Evolutionary conservation across 2,113 vertebrate species (phyloP).

Genomic region (Xenopus laevis): DNA sequence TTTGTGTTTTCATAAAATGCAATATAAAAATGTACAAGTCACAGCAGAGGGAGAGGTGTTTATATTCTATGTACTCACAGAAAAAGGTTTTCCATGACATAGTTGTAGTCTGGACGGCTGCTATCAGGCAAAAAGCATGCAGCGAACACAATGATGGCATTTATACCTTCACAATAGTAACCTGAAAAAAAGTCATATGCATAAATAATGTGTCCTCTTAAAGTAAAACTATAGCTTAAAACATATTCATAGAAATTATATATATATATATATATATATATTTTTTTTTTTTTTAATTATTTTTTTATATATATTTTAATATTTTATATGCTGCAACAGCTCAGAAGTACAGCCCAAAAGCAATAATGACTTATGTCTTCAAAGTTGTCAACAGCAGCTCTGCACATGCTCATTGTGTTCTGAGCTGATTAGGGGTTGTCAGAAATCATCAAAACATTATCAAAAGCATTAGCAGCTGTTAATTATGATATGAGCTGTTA

Average conservation of each 20-base stretch:
- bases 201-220: background rate
- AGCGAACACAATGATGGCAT: constrained; percentile 96
- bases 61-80: constrained; percentile 75
- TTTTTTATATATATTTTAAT: too few relatives aligned
- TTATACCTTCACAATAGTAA: constrained; percentile 89
- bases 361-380: too few relatives aligned
- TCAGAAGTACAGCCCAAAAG: too few relatives aligned
- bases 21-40: constrained; percentile 5
- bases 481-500: too few relatives aligned
- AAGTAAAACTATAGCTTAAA: background rate
- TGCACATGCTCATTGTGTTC: too few relatives aligned
- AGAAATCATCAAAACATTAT: too few relatives aligned
- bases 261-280: too few relatives aligned
- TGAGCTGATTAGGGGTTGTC: too few relatives aligned
- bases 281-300: too few relatives aligned
- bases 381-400: too few relatives aligned
- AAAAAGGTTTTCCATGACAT: constrained; percentile 98
- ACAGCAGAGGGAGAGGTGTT: constrained; percentile 7
- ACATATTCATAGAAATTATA: background rate
- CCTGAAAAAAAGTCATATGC: constrained; percentile 68
- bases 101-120: constrained; percentile 85
- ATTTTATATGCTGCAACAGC: too few relatives aligned
- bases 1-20: constrained; percentile 8
- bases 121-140: constrained; percentile 96
- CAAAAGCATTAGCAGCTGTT: too few relatives aligned